These are phyloP conservation scores for Rhizomys pruinosus DNA, from an alignment of 2,113 vertebrate genomes.

Conservation along the genomic window DNA sequence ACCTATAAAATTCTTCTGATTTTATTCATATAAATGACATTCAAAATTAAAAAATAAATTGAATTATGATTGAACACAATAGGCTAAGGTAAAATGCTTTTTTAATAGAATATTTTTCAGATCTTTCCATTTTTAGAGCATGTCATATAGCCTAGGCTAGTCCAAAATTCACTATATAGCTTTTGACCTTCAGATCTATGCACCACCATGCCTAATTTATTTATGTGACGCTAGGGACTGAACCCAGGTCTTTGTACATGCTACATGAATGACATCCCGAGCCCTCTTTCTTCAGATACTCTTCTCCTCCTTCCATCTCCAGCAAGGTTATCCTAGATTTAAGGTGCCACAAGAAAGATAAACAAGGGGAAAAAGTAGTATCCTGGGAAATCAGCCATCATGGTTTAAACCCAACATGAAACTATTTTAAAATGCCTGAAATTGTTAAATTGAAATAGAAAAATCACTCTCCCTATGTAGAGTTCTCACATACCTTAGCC, in stretches of 20 bases:
- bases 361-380: not conserved
- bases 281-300: not conserved
- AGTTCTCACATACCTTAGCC: slow-evolving; percentile 1
- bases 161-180: not conserved
- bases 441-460: slow-evolving; percentile 47
- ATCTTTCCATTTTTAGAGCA: not conserved
- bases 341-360: not conserved
- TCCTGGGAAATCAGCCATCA: not conserved
- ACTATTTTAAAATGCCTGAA: slow-evolving; percentile 45
- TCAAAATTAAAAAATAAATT: slow-evolving; percentile 40
- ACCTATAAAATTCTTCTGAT: slow-evolving; percentile 46
- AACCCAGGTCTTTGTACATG: not conserved
- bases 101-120: not conserved
- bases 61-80: not conserved
- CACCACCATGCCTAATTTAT: not conserved
- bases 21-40: not conserved
- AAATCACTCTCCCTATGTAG: slow-evolving; percentile 12
- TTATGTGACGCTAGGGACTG: not conserved
- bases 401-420: not conserved
- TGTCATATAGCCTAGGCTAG: not conserved
- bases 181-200: not conserved
- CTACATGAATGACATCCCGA: not conserved
- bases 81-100: not conserved
- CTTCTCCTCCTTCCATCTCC: not conserved
- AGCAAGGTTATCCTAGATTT: not conserved